Evolutionary conservation across 2,113 vertebrate species (phyloP).

Genomic region (Oncorhynchus tshawytscha): DNA sequence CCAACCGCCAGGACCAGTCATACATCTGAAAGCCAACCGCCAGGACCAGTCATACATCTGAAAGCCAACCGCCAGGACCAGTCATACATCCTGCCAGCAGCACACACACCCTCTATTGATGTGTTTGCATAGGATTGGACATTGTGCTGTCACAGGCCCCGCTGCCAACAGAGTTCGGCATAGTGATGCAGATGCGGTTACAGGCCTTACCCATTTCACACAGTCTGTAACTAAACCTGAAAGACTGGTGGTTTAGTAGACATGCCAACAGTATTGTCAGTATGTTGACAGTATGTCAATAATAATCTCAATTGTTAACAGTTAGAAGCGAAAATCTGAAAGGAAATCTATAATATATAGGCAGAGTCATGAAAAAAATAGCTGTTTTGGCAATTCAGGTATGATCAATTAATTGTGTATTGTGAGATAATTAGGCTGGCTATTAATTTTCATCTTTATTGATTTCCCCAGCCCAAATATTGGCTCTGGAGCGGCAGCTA

Average conservation of each 20-base stretch:
- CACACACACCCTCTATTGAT: neutral
- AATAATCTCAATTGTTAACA: neutral
- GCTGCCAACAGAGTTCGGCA: neutral
- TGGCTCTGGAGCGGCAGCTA: conserved; percentile 62
- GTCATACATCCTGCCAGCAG: neutral
- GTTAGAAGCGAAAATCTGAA: neutral
- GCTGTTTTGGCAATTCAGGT: neutral
- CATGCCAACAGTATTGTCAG: neutral
- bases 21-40: neutral
- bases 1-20: too few species aligned
- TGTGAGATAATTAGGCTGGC: neutral
- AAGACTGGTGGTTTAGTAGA: neutral
- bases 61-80: conserved; percentile 1
- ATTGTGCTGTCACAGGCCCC: neutral
- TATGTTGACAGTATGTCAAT: neutral
- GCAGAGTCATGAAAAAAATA: neutral
- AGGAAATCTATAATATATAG: too few species aligned
- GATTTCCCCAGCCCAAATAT: conserved; percentile 37
- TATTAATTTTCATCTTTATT: neutral
- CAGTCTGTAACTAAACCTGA: neutral
- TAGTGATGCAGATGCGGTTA: neutral
- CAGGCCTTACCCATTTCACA: neutral
- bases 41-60: neutral
- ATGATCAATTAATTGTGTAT: neutral
- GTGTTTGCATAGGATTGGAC: conserved; percentile 3